These are phyloP conservation scores for Sarcophilus harrisii DNA, from an alignment of 2,797 vertebrate genomes.

Conservation along the genomic window DNA sequence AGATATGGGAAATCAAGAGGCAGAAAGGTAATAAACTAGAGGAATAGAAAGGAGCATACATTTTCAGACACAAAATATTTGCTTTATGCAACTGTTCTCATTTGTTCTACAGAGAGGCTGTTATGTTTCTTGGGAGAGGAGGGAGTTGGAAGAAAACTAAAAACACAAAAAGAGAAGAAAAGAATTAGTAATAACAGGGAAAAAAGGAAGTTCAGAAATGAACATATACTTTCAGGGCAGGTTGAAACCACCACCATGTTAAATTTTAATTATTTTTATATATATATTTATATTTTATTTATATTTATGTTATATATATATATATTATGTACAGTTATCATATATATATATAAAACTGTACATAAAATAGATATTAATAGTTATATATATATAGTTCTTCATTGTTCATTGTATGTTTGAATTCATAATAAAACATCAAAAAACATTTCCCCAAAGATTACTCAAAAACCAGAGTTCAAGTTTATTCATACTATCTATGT, in stretches of 20 bases:
- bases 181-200: not conserved
- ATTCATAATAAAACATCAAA: not conserved
- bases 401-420: not conserved
- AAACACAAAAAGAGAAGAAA: not conserved
- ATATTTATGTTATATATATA: no score
- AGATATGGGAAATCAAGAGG: not conserved
- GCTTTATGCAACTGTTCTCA: not conserved
- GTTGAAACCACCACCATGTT: not conserved
- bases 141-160: not conserved
- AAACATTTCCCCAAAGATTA: not conserved
- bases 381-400: not conserved
- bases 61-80: not conserved
- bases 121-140: not conserved
- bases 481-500: not conserved
- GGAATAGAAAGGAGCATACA: not conserved
- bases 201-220: not conserved
- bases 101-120: not conserved
- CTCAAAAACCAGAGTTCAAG: not conserved
- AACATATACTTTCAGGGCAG: not conserved
- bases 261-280: not conserved
- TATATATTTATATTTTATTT: no score
- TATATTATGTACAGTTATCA: no score
- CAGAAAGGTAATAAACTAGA: not conserved
- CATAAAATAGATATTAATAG: not conserved
- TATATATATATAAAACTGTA: not conserved